A percentile compares a stretch with the other conserved stretches of the same genome.
These are phyloP conservation scores for Drosophila cognata DNA, from an alignment of 2,888 invertebrate genomes.

Conservation along the genomic window DNA sequence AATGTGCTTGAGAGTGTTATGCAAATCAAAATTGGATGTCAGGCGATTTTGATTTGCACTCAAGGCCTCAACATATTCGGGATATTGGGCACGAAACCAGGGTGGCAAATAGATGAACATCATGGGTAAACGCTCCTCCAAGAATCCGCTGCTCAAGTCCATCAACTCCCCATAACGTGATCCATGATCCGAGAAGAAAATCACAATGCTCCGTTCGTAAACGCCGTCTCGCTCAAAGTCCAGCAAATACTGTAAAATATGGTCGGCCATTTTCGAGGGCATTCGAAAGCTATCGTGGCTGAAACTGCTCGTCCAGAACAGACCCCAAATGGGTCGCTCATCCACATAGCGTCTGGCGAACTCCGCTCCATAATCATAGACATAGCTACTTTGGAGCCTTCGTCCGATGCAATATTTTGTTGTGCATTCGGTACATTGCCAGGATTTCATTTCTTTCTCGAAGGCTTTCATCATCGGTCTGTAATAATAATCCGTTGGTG, in stretches of 20 bases:
- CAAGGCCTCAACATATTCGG: constrained; percentile 86
- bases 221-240: constrained; percentile 86
- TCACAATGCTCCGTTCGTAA: constrained; percentile 88
- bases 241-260: constrained; percentile 87
- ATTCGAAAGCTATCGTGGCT: constrained; percentile 89
- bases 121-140: constrained; percentile 91
- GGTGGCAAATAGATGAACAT: constrained; percentile 89
- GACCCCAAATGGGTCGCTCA: constrained; percentile 88
- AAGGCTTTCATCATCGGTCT: constrained; percentile 89
- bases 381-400: constrained; percentile 87
- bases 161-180: constrained; percentile 89
- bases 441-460: constrained; percentile 84
- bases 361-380: constrained; percentile 88
- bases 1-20: constrained; percentile 89
- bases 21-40: constrained; percentile 90
- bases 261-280: constrained; percentile 88
- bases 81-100: constrained; percentile 86
- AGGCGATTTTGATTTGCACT: constrained; percentile 87
- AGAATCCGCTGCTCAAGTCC: constrained; percentile 88
- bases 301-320: constrained; percentile 91
- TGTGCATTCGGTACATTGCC: constrained; percentile 63
- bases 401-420: constrained; percentile 86
- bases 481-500: constrained; percentile 92
- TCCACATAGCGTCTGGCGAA: constrained; percentile 87
- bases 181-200: constrained; percentile 91